Evolutionary conservation across 2,797 vertebrate genomes (phyloP), one percentile per base, ranked within the genome.

Genomic region (Rhinella marina): DNA sequence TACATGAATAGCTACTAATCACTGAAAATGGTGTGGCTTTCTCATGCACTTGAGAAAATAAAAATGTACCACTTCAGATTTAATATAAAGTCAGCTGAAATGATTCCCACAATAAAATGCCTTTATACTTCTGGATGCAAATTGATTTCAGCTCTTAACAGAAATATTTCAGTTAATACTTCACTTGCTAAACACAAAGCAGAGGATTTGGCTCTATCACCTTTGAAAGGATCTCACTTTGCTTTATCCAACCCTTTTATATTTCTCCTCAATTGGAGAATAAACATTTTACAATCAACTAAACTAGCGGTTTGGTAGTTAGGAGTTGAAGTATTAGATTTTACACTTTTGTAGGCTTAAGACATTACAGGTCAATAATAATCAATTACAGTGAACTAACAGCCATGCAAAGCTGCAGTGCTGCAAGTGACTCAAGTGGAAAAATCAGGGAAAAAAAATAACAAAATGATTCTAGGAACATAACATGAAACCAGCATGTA

Each of bases 111-210:
- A 50, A 48, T 50, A 73, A 84, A 73, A 75, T 75, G 23, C 32
- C 56, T 75, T 76, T 59, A 81, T 64, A 76, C 32, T 61, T 85
- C 48, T 27, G 14, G 52, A 82, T 66, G 62, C 50, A 82, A 82
- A 82, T 68, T 68, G 27, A 84, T 84, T 57, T 84, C 25, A n/a
- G 54, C 29, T 56, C 17, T 73, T 23, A 9, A 29, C 21, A 57
- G 19, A 75, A 84, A 59, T 56, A 61, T 75, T 75, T 73, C 16
- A 3, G 54, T 48, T 75, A 84, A 84, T 84, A 27, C 61, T 50
- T 52, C 19, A 76, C 82, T 61, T 84, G 27, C 75, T 75, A 41
- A 84, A 61, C 70, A 62, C 73, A 75, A 76, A 85, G 57, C 32
- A 50, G 4, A 9, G 14, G 23, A 59, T 62, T 62, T 59, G 19